Evolutionary conservation across 2,888 invertebrate species (phyloP), one percentile per base, ranked within the genome.

Genomic region (Bedellia somnulentella): DNA sequence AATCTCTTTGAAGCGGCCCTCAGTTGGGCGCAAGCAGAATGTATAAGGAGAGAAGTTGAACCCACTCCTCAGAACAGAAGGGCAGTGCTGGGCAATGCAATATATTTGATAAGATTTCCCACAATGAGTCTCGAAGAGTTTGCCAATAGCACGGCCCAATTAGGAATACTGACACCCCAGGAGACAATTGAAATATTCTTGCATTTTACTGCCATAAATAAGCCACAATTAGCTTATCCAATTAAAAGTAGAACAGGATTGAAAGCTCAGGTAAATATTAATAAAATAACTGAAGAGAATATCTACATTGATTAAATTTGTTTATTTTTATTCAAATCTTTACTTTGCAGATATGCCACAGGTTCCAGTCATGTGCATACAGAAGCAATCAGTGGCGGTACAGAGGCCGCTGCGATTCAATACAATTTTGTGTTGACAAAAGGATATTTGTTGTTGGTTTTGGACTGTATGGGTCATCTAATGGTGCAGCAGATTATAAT

Each of bases 351-450:
- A 88, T 93, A 30, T 95, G 95, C 51, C 95, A 94, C 68, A 81
- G 96, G 56, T 97, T 97, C 58, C 93, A 94, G 62, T 95, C 95
- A 6, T 94, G 94, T 50, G 96, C 96, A 3, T 96, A 95, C 63
- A 83, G 96, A 44, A 93, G 93, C 49, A 97, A 96, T 55, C 96
- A 97, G 58, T 97, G 97, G 96, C 83, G 96, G 32, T 97, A 97
- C 59, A 81, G 97, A 43, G 96, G 96, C 1, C 83, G 96, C 31
- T 95, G 95, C 57, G 97, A 97, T 59, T 93, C 93, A 34, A 96
- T 97, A 57, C 95, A 96, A 56, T 97, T 97, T 68, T 92, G 91
- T 41, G 95, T 95, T 1, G 96, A 97, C 62, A 87, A 92, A 38
- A 82, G 96, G 44, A 93, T 97, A 51, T 97, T 96, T 57, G 89